Base-by-base conservation (phyloP, 1,140 invertebrate species). In the Drosophila novamexicana region DNA sequence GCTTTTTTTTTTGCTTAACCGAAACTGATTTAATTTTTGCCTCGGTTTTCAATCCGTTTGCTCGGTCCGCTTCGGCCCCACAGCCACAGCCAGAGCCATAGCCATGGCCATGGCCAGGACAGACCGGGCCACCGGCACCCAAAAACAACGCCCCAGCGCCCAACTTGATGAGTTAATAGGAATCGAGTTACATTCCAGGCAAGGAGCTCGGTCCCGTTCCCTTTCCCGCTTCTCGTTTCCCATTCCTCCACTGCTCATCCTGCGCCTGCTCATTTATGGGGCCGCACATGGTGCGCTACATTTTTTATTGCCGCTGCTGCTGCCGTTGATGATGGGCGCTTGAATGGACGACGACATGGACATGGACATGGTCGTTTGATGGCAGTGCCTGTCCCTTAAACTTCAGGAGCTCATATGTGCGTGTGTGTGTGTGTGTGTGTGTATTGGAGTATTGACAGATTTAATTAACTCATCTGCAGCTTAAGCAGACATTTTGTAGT, bases 161-260 rank as follows among this genome's bases (percentile, higher is more conserved):
- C 83, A 73, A 89, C 71, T 90, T 91, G 90, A 91, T 91, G 90
- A 91, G 90, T 91, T 91, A 91, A 91, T 91, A 91, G 86, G 90
- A 91, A 91, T 91, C 90, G 80, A 86, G 85, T 91, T 91, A 91
- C 90, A 91, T 91, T 82, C 90, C 85, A 83, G 78, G 81, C 82
- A 88, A 83, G 77, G 45, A 77, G 78, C 70, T 45, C 42, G 14
- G 22, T 29, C n/a, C 18, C 12, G 12, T 12, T 37, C 3, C n/a
- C 18, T 16, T 37, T 54, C 66, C 70, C 44, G 42, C 18, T 18
- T 18, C 18, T 18, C 18, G 18, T 1, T 72, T 57, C 45, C 50
- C 34, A 32, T 6, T 34, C 49, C 49, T 8, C 10, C 6, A 1
- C 50, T 36, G 7, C 32, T 16, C 50, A 32, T 53, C 1, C 45